phyloP scores from a whole-genome alignment of 2,888 invertebrate species.

The Helobdella robusta region DNA sequence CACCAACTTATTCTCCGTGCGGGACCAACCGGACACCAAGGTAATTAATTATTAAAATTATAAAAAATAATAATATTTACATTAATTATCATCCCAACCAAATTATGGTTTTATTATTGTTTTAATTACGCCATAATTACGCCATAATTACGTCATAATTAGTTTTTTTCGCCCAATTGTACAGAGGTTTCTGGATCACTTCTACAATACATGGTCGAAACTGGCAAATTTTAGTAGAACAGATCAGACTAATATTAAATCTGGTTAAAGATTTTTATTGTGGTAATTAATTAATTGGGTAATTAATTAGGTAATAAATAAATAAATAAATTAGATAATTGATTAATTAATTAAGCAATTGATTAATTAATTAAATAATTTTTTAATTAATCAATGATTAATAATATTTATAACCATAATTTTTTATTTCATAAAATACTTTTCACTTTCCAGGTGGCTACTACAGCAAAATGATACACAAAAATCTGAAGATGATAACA shows the following conservation, averaged over 20 bases:
- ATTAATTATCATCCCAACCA: too few relatives aligned
- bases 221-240: not conserved
- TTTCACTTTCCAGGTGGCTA: slow-evolving; percentile 21
- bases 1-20: slow-evolving; percentile 27
- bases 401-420: not conserved
- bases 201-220: slow-evolving; percentile 1
- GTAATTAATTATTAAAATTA: too few relatives aligned
- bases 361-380: not conserved
- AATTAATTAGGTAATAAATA: too few relatives aligned
- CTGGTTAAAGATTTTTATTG: not conserved
- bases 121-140: too few relatives aligned
- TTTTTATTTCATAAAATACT: not conserved
- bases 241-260: not conserved
- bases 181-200: slow-evolving; percentile 7
- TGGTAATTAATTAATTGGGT: too few relatives aligned
- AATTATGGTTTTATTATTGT: too few relatives aligned
- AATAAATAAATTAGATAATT: not conserved
- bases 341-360: not conserved
- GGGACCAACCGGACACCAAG: slow-evolving; percentile 7
- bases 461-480: slow-evolving; percentile 23
- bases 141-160: too few relatives aligned
- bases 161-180: not conserved
- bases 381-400: not conserved
- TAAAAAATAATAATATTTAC: too few relatives aligned
- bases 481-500: slow-evolving; percentile 30